These are phyloP conservation scores for Diarsia dahlii DNA, from an alignment of 2,888 invertebrate species.

Conservation along the genomic window DNA sequence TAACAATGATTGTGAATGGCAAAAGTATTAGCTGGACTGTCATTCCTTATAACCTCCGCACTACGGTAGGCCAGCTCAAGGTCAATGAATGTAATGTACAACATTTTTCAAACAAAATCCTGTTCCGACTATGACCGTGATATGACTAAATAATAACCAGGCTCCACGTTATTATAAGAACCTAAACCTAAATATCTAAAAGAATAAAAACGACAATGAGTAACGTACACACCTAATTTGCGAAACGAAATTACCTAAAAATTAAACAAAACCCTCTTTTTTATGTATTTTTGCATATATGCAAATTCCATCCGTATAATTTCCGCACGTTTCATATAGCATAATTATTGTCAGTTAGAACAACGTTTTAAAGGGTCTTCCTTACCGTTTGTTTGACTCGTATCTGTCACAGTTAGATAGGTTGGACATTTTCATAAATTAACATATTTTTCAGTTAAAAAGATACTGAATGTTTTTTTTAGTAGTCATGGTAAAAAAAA, in stretches of 20 bases:
- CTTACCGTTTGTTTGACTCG: slow-evolving; percentile 21
- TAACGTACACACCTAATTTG: background rate
- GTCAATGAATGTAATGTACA: background rate
- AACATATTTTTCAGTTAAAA: slow-evolving; percentile 32
- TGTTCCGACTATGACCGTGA: background rate
- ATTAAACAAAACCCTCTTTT: slow-evolving; percentile 1
- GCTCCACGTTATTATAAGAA: background rate
- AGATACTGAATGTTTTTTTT: slow-evolving; percentile 1
- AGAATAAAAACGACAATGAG: background rate
- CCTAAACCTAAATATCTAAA: background rate
- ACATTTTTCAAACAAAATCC: background rate
- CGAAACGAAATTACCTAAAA: background rate
- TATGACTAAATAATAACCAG: background rate
- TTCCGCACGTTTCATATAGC: slow-evolving; percentile 25
- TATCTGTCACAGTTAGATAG: slow-evolving; percentile 45
- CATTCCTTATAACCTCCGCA: background rate
- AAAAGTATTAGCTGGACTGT: background rate
- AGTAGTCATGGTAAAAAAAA: background rate
- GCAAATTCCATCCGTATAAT: slow-evolving; percentile 30
- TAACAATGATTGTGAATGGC: background rate
- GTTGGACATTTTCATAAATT: slow-evolving; percentile 44
- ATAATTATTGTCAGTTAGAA: slow-evolving; percentile 30
- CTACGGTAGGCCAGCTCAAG: background rate
- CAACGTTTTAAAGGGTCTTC: slow-evolving; percentile 38
- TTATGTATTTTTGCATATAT: slow-evolving; percentile 11